Evolutionary conservation across 2,888 invertebrate species (phyloP), one percentile per base, ranked within the genome.

Genomic region (Lobophora halterata): DNA sequence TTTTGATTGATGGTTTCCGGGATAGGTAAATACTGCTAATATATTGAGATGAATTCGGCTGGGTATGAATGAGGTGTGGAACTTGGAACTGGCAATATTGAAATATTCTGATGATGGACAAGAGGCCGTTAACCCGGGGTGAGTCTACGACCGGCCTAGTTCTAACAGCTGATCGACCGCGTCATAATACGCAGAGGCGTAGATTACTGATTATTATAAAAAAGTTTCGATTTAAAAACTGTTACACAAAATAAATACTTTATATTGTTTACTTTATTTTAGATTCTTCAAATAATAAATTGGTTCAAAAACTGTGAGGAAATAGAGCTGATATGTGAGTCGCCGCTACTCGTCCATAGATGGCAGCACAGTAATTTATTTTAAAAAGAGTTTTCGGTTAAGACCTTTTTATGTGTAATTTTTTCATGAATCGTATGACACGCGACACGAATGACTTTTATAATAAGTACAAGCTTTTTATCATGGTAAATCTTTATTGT

Each of bases 91-190:
- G 13, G 8, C 12, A 19, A 24, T 69, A 81, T 80, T 65, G 70
- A 77, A 74, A 75, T 70, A 82, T 80, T 82, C 75, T 79, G 75
- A 74, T 79, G 80, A 73, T 71, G 68, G 65, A 70, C 73, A 64
- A 52, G 45, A 30, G 42, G 76, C 64, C 80, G 65, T 80, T 81
- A 66, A 81, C 77, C 71, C 54, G 23, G 49, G 41, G 32, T 53
- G 63, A 80, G 83, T 79, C 81, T 76, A 53, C 67, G 85, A 83
- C 85, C 86, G 80, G 63, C 82, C 82, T 75, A 82, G 75, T 78
- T 80, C 66, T 64, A 60, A 57, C 83, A 86, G 82, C 83, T 85
- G 85, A 83, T 81, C 79, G 70, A 24, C 25, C 53, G 49, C 65
- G 59, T 65, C 61, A 55, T 61, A 49, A 51, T 51, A 55, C 55